phyloP scores from a whole-genome alignment of 2,113 vertebrate genomes.

The Micronycteris hirsuta region DNA sequence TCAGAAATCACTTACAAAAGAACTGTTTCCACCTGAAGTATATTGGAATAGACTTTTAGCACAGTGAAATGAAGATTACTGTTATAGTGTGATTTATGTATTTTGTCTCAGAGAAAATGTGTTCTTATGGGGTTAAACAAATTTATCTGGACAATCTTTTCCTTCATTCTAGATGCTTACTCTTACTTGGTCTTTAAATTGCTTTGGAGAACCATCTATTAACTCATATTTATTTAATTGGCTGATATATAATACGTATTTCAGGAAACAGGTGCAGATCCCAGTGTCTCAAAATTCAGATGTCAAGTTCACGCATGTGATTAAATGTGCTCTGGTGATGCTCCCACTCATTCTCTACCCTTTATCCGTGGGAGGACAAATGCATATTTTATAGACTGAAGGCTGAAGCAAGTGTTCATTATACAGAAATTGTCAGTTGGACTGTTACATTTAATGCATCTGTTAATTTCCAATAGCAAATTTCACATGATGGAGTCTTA shows the following conservation, averaged over 20 bases:
- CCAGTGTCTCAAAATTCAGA: background rate
- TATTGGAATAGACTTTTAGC: background rate
- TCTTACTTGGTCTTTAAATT: conserved; percentile 2
- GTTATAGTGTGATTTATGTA: background rate
- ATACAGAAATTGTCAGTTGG: background rate
- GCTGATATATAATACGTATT: background rate
- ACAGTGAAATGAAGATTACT: conserved; percentile 20
- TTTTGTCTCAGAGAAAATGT: background rate
- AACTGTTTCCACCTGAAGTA: background rate
- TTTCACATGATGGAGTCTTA: background rate
- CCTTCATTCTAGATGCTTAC: background rate
- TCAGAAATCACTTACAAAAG: background rate
- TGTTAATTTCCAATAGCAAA: conserved; percentile 7
- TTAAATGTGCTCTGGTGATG: background rate
- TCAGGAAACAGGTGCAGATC: background rate
- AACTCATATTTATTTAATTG: conserved; percentile 14
- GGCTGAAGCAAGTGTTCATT: background rate
- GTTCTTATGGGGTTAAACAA: background rate
- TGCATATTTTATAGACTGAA: background rate
- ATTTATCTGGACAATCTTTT: background rate
- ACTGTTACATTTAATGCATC: background rate
- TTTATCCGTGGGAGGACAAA: background rate
- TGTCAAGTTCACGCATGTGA: background rate
- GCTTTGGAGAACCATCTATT: background rate
- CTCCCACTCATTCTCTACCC: background rate